Conservation (phyloP, 2,888 invertebrate genomes). For the Drosophila siamana region DNA sequence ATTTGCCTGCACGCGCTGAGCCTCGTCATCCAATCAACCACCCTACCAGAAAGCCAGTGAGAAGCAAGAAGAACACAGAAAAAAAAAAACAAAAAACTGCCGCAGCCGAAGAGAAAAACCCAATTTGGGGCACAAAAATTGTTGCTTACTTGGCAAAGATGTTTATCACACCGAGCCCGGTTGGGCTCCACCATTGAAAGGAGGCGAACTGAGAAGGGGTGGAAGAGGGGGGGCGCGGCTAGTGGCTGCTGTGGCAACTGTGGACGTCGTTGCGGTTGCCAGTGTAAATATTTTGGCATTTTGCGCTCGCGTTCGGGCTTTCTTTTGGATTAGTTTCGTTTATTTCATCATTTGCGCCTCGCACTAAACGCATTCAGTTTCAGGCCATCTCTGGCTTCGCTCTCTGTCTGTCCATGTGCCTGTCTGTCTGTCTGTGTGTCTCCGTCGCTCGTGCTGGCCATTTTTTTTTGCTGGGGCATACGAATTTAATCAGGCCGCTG, state of each 20-base stretch:
- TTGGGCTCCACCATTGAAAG: constrained; percentile 44
- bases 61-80: constrained; percentile 2
- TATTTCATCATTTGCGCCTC: constrained; percentile 77
- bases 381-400: constrained; percentile 9
- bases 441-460: constrained; percentile 40
- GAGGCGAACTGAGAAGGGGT: not conserved
- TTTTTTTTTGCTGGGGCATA: constrained; percentile 47
- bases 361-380: constrained; percentile 74
- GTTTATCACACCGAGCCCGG: constrained; percentile 78
- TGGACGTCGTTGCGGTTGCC: constrained; percentile 53
- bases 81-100: constrained; percentile 20
- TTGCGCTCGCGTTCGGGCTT: constrained; percentile 64
- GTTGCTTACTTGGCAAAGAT: constrained; percentile 84
- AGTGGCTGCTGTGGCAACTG: constrained; percentile 50
- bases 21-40: constrained; percentile 80
- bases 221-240: constrained; percentile 4
- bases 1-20: constrained; percentile 78
- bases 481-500: constrained; percentile 80
- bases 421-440: constrained; percentile 19
- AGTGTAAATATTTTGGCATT: constrained; percentile 79
- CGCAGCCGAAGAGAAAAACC: constrained; percentile 61
- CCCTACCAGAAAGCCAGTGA: constrained; percentile 22
- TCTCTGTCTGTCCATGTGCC: constrained; percentile 15
- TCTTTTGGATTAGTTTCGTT: constrained; percentile 80
- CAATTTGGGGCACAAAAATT: constrained; percentile 83